Percentiles rank a stretch among this genome's conserved stretches.
Conservation (phyloP, 2,113 vertebrate species). For the Notarius quadriscutis region DNA sequence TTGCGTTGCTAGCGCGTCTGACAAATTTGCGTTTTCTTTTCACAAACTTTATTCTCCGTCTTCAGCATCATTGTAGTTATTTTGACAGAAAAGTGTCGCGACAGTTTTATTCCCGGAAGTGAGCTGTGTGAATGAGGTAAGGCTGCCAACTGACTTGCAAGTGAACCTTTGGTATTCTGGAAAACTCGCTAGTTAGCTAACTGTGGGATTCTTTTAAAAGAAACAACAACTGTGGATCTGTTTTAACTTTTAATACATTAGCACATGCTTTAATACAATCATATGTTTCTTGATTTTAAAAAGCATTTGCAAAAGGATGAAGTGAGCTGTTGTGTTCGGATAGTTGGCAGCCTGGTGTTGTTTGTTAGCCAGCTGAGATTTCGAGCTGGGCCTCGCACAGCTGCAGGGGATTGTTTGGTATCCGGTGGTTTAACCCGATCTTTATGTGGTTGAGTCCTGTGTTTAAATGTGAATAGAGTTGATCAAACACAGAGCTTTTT, state of each 20-base stretch:
- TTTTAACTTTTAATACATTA: not conserved
- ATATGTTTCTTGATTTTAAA: not conserved
- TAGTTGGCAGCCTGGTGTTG: not conserved
- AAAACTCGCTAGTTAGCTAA: not conserved
- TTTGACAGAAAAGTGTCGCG: not conserved
- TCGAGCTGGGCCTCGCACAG: not conserved
- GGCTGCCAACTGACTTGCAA: not conserved
- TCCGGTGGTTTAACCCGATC: too few species aligned
- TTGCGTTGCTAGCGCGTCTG: not conserved
- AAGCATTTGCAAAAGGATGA: not conserved
- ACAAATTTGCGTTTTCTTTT: not conserved
- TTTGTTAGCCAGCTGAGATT: not conserved
- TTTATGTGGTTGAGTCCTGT: too few species aligned
- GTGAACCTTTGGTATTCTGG: too few species aligned
- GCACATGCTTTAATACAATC: not conserved
- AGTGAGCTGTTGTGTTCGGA: not conserved
- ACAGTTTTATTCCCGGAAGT: not conserved
- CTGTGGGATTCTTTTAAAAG: too few species aligned
- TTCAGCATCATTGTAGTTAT: not conserved
- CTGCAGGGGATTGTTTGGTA: not conserved
- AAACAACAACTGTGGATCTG: not conserved
- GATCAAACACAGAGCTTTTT: too few species aligned
- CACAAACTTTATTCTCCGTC: not conserved
- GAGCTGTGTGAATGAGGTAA: slow-evolving; percentile 20
- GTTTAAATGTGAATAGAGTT: too few species aligned